phyloP scores from a whole-genome alignment of 1,140 invertebrate species.

The Palaemon carinicauda region DNA sequence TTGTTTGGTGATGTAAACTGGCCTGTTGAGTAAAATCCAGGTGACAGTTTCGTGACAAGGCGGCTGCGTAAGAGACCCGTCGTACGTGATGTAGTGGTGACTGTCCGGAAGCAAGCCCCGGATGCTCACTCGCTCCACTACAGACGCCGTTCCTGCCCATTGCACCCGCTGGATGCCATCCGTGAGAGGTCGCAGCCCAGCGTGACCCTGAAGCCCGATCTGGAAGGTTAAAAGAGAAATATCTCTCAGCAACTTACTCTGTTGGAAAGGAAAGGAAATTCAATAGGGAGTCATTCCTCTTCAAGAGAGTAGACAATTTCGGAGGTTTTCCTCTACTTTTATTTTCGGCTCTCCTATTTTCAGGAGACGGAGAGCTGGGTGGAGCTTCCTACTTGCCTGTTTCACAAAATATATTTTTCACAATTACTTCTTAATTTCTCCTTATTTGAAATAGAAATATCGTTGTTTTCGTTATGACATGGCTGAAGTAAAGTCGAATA shows the following conservation, averaged over 20 bases:
- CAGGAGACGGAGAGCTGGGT: too few species aligned
- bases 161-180: conserved; percentile 87
- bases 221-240: neutral
- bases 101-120: conserved; percentile 88
- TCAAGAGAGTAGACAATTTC: too few species aligned
- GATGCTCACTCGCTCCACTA: conserved; percentile 83
- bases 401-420: too few species aligned
- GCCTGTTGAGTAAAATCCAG: conserved; percentile 96
- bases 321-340: too few species aligned
- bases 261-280: too few species aligned
- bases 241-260: neutral
- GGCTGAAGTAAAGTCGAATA: too few species aligned
- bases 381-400: conserved; percentile 64
- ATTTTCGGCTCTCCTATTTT: too few species aligned
- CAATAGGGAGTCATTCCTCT: too few species aligned
- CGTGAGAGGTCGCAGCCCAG: conserved; percentile 84
- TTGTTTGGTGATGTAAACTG: conserved; percentile 92
- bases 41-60: conserved; percentile 92
- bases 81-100: conserved; percentile 96
- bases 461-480: too few species aligned
- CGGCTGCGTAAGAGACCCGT: conserved; percentile 95
- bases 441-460: too few species aligned
- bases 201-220: conserved; percentile 68
- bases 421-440: too few species aligned
- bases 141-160: conserved; percentile 79